Evolutionary conservation across 2,113 vertebrate genomes (phyloP).

Genomic region (Pardalotus punctatus): DNA sequence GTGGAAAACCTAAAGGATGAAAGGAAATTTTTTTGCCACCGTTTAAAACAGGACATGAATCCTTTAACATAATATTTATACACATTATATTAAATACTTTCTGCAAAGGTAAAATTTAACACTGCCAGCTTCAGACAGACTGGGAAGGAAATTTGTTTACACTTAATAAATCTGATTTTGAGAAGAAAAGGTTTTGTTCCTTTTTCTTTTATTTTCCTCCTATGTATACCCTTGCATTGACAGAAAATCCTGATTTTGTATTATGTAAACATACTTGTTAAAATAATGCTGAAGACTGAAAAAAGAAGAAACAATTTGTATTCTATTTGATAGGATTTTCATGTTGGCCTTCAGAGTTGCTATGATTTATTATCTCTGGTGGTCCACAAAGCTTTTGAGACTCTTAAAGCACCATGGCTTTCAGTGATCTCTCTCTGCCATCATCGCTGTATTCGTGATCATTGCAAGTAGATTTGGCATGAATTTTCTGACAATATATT

Average conservation of each 20-base stretch:
- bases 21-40: slow-evolving; percentile 57
- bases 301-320: not conserved
- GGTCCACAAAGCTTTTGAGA: not conserved
- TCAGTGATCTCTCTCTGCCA: not conserved
- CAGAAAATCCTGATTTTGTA: not conserved
- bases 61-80: slow-evolving; percentile 64
- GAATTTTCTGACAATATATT: not conserved
- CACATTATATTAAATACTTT: slow-evolving; percentile 50
- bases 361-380: not conserved
- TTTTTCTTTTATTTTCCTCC: not conserved
- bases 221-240: not conserved
- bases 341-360: not conserved
- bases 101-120: slow-evolving; percentile 29
- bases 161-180: slow-evolving; percentile 48
- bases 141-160: slow-evolving; percentile 5
- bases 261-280: not conserved
- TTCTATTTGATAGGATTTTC: not conserved
- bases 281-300: not conserved
- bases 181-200: not conserved
- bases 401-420: not conserved
- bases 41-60: slow-evolving; percentile 60
- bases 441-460: accelerated
- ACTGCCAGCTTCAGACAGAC: not conserved
- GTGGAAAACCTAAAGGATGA: slow-evolving; percentile 38
- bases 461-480: not conserved